A percentile compares a stretch with the other conserved stretches of the same genome.
phyloP scores from a whole-genome alignment of 2,888 invertebrate species.

The Actias luna region DNA sequence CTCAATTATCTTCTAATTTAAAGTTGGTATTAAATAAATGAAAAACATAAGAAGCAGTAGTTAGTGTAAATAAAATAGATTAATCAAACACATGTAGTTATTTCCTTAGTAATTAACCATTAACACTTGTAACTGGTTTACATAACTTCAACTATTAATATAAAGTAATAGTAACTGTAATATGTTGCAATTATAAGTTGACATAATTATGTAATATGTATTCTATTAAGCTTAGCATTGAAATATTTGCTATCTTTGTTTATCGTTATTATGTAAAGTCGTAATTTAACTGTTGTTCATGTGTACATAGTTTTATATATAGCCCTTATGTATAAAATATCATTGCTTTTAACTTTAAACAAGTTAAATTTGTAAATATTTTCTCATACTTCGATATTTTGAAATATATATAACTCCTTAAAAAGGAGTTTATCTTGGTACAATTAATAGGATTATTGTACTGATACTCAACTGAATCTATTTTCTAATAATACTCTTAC shows the following conservation, averaged over 20 bases:
- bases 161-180: background rate
- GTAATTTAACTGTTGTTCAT: too few species aligned
- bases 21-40: too few species aligned
- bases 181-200: background rate
- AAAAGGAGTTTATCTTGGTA: background rate
- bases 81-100: background rate
- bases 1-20: background rate
- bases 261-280: too few species aligned
- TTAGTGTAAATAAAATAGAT: background rate
- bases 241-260: background rate
- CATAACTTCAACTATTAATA: background rate
- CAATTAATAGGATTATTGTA: background rate
- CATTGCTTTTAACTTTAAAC: too few species aligned
- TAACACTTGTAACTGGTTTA: background rate
- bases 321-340: too few species aligned
- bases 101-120: background rate
- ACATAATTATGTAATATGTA: background rate
- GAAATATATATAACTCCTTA: too few species aligned
- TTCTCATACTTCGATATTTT: too few species aligned
- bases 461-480: background rate
- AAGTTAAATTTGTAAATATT: too few species aligned
- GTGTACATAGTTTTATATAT: too few species aligned
- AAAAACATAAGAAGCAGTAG: background rate
- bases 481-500: background rate
- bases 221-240: background rate